Evolutionary conservation across 2,113 vertebrate species (phyloP).

Genomic region (Mystacornis crossleyi): DNA sequence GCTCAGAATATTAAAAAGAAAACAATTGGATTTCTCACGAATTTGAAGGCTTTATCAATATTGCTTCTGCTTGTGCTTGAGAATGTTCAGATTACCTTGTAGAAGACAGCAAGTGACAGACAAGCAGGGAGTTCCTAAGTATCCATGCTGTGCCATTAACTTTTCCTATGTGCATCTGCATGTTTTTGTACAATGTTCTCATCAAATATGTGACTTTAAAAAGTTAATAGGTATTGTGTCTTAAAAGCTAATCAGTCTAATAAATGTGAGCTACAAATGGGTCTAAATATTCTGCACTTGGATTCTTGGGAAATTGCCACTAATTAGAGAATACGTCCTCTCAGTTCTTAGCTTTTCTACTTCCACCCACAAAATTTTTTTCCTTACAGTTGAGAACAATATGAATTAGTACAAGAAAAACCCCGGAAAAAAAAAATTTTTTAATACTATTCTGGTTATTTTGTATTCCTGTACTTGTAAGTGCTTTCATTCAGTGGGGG

Average conservation of each 20-base stretch:
- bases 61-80: not conserved
- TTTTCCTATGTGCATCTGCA: not conserved
- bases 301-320: not conserved
- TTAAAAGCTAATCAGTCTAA: not conserved
- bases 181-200: not conserved
- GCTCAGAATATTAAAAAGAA: not conserved
- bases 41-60: not conserved
- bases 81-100: not conserved
- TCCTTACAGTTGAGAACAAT: not conserved
- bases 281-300: not conserved
- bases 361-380: not conserved
- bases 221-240: not conserved
- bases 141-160: not conserved
- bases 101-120: not conserved
- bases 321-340: not conserved
- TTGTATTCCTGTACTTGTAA: not conserved
- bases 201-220: not conserved
- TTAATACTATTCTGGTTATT: not conserved
- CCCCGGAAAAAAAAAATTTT: too few species aligned
- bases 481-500: accelerated
- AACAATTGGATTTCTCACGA: not conserved
- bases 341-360: not conserved
- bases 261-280: not conserved
- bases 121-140: not conserved
- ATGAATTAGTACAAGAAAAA: not conserved